Percentiles rank a stretch among this genome's conserved stretches.
These are phyloP conservation scores for Aegithalos caudatus DNA, from an alignment of 2,113 vertebrate species.

Conservation along the genomic window DNA sequence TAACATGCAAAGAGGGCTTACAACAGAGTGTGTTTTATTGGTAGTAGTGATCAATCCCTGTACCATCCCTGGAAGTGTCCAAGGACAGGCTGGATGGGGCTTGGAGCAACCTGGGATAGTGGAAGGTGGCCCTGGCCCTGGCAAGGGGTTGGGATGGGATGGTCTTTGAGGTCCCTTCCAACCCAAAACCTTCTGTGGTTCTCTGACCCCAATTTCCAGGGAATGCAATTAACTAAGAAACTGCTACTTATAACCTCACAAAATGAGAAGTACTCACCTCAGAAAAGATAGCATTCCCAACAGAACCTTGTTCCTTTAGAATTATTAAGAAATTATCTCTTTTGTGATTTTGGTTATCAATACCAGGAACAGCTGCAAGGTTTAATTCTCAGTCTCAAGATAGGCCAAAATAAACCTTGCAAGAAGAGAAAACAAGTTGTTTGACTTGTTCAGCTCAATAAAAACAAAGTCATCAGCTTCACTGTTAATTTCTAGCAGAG, in stretches of 20 bases:
- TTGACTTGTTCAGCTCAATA: background rate
- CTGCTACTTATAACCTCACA: background rate
- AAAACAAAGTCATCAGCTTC: background rate
- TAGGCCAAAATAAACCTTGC: background rate
- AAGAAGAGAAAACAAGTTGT: conserved; percentile 6
- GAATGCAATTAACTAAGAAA: background rate
- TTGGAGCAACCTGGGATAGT: background rate
- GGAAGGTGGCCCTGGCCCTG: background rate
- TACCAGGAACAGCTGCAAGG: background rate
- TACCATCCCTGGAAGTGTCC: background rate
- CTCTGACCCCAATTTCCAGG: background rate
- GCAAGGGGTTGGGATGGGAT: background rate
- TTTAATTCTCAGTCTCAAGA: background rate
- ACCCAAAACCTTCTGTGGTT: background rate
- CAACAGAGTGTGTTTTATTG: background rate
- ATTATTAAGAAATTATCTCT: background rate
- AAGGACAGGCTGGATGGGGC: background rate
- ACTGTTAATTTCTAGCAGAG: conserved; percentile 20
- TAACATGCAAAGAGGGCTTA: background rate
- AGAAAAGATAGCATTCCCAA: background rate
- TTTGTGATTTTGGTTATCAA: background rate
- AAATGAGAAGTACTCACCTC: background rate
- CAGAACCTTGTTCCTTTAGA: background rate
- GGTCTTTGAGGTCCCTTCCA: background rate
- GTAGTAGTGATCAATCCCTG: background rate